phyloP scores from a whole-genome alignment of 2,797 vertebrate species.

The Poeciliopsis gracilis region DNA sequence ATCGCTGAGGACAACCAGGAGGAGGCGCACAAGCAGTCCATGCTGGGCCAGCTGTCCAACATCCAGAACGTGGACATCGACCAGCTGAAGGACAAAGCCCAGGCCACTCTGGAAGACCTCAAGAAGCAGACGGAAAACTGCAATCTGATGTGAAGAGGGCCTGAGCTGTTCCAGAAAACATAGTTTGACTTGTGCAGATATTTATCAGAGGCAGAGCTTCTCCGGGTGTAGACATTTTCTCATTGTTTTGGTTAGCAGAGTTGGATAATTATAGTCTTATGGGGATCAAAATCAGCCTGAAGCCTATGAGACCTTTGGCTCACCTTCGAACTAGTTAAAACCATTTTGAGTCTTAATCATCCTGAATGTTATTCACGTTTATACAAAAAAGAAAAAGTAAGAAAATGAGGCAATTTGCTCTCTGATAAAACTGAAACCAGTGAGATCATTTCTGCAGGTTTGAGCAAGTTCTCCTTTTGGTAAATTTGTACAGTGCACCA shows the following conservation, averaged over 20 bases:
- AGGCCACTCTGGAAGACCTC: conserved; percentile 93
- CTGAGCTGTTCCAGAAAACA: conserved; percentile 27
- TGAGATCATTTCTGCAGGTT: conserved; percentile 46
- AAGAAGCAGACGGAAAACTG: conserved; percentile 97
- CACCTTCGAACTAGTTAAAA: conserved; percentile 5
- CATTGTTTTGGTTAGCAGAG: conserved; percentile 45
- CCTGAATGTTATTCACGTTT: conserved; percentile 40
- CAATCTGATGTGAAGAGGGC: conserved; percentile 87
- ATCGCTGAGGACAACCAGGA: conserved; percentile 95
- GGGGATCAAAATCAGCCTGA: conserved; percentile 37
- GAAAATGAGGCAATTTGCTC: conserved; percentile 14
- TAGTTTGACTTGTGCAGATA: conserved; percentile 53
- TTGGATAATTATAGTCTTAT: conserved; percentile 46
- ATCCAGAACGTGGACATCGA: conserved; percentile 94
- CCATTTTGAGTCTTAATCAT: conserved; percentile 11
- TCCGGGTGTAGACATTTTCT: conserved; percentile 59
- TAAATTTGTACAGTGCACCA: conserved; percentile 27
- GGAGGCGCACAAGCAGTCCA: conserved; percentile 90
- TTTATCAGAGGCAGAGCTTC: conserved; percentile 66
- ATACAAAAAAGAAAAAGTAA: neutral
- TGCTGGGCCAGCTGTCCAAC: conserved; percentile 92
- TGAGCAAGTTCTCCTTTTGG: conserved; percentile 56
- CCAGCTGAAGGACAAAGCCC: conserved; percentile 95
- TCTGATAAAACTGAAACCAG: conserved; percentile 23
- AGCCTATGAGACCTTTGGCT: conserved; percentile 17